Conservation (phyloP, 1,140 invertebrate genomes). For the Trypoxylus dichotomus region DNA sequence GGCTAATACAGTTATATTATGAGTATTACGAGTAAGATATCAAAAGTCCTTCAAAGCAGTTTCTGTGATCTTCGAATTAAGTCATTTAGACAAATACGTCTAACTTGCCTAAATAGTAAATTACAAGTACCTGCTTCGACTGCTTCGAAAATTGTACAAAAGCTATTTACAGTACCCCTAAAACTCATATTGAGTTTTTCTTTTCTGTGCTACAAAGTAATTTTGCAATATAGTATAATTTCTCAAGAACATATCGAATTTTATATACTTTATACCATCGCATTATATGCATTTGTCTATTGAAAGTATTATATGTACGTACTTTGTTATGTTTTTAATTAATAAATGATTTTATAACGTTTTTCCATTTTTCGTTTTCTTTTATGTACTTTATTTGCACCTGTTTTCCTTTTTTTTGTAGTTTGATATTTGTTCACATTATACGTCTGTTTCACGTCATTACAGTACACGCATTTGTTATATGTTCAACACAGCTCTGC, state of each 20-base stretch:
- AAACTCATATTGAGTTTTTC: not conserved
- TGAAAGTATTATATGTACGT: slow-evolving; percentile 18
- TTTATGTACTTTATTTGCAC: slow-evolving; percentile 13
- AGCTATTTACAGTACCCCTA: not conserved
- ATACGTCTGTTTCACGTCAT: not conserved
- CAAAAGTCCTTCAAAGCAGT: too few species aligned
- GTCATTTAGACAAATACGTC: not conserved
- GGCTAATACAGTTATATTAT: too few species aligned
- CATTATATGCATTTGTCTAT: slow-evolving; percentile 8
- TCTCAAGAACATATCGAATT: slow-evolving; percentile 3
- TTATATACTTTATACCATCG: slow-evolving; percentile 8
- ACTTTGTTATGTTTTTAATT: slow-evolving; percentile 16
- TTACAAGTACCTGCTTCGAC: too few species aligned
- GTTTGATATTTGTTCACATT: not conserved
- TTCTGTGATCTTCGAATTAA: too few species aligned
- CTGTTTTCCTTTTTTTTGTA: not conserved
- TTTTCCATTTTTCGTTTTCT: not conserved
- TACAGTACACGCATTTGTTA: not conserved
- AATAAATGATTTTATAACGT: slow-evolving; percentile 26
- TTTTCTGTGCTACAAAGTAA: not conserved
- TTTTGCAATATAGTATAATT: slow-evolving; percentile 4
- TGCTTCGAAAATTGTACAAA: not conserved
- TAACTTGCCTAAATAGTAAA: not conserved
- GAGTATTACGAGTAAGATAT: too few species aligned
- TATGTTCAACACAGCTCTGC: not conserved